Conservation (phyloP, 2,888 invertebrate species). For the Drosophila suboccidentalis region DNA sequence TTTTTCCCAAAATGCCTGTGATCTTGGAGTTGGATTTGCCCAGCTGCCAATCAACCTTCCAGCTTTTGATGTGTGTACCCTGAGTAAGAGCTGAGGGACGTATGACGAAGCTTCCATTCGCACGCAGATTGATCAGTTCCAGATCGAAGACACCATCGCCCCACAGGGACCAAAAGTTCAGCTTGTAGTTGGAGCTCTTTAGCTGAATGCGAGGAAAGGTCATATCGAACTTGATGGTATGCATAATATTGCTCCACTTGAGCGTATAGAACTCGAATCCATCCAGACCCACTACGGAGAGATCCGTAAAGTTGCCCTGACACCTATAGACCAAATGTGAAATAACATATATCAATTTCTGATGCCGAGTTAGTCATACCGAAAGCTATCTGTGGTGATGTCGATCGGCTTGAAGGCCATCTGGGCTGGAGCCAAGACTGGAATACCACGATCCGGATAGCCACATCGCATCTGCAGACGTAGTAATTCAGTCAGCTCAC, state of each 20-base stretch:
- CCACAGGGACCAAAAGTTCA: constrained; percentile 59
- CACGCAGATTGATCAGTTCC: constrained; percentile 64
- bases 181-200: constrained; percentile 66
- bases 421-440: constrained; percentile 77
- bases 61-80: constrained; percentile 61
- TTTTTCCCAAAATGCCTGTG: constrained; percentile 72
- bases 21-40: constrained; percentile 64
- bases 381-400: constrained; percentile 32
- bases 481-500: constrained; percentile 78
- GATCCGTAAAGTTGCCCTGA: constrained; percentile 70
- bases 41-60: constrained; percentile 68
- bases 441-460: constrained; percentile 72
- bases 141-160: constrained; percentile 73
- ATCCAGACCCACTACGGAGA: constrained; percentile 74
- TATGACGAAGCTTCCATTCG: constrained; percentile 73
- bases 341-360: no score
- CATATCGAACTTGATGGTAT: constrained; percentile 77
- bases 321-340: constrained; percentile 39
- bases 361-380: constrained; percentile 52
- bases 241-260: constrained; percentile 68
- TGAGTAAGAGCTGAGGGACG: constrained; percentile 59
- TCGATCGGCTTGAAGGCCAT: constrained; percentile 56
- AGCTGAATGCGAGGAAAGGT: constrained; percentile 70
- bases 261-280: constrained; percentile 74
- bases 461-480: constrained; percentile 83